Conservation (phyloP, 2,797 vertebrate genomes). For the Muscicapa comitata region DNA sequence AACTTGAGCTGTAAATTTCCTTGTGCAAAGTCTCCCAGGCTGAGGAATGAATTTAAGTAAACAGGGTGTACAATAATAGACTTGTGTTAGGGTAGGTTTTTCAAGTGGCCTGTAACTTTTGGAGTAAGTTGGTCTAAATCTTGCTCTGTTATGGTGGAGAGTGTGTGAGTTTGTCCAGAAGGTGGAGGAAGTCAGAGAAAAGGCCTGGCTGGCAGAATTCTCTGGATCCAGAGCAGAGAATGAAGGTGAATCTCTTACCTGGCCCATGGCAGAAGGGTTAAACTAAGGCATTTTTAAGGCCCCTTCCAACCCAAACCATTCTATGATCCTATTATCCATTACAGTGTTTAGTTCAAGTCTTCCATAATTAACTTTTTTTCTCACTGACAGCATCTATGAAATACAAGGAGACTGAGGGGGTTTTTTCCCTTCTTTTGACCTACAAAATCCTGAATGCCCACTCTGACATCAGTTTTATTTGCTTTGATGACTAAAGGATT, state of each 20-base stretch:
- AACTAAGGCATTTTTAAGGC: not conserved
- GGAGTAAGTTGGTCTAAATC: not conserved
- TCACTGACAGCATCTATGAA: not conserved
- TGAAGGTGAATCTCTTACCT: not conserved
- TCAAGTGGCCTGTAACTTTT: slow-evolving; percentile 32
- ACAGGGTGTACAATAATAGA: slow-evolving; percentile 16
- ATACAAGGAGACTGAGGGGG: not conserved
- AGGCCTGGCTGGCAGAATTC: not conserved
- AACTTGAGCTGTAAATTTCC: slow-evolving; percentile 38
- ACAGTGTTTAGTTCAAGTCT: not conserved
- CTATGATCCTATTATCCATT: not conserved
- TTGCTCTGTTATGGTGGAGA: not conserved
- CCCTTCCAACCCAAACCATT: not conserved
- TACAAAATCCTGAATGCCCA: not conserved
- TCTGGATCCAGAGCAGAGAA: not conserved
- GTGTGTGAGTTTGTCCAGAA: not conserved
- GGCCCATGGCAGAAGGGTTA: not conserved
- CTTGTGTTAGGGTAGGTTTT: slow-evolving; percentile 28
- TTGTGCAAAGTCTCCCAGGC: slow-evolving; percentile 40
- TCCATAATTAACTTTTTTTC: not conserved
- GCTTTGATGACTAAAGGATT: not conserved
- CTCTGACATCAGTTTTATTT: not conserved
- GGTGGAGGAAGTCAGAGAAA: not conserved
- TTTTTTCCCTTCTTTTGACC: not conserved
- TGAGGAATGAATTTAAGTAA: slow-evolving; percentile 28